Conservation (phyloP, 2,113 vertebrate species). For the Sander lucioperca region DNA sequence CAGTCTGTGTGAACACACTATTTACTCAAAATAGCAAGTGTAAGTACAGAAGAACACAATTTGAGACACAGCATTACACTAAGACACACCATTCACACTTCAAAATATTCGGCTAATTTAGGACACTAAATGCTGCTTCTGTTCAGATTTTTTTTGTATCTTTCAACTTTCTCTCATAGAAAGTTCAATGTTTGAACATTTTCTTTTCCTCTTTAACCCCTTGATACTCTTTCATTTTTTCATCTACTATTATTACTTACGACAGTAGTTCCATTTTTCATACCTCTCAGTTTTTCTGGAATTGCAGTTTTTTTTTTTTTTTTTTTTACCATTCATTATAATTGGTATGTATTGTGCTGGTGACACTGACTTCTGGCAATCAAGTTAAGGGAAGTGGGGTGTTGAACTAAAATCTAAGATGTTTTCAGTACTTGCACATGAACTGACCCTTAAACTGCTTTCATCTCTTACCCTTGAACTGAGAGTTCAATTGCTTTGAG, state of each 20-base stretch:
- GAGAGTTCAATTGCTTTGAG: no score
- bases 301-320: background rate
- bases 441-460: no score
- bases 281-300: background rate
- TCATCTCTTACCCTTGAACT: no score
- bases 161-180: background rate
- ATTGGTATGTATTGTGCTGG: background rate
- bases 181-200: background rate
- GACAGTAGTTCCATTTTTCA: conserved; percentile 5
- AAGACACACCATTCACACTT: background rate
- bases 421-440: no score
- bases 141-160: background rate
- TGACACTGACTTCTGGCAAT: background rate
- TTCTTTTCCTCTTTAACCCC: background rate
- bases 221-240: background rate
- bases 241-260: background rate
- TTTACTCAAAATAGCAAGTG: no score
- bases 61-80: no score
- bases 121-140: background rate
- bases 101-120: background rate
- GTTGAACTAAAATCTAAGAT: background rate
- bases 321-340: background rate
- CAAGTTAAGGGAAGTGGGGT: background rate
- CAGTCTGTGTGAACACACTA: no score
- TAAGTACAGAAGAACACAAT: no score